These are phyloP conservation scores for Sardina pilchardus DNA, from an alignment of 2,113 vertebrate genomes.

Conservation along the genomic window DNA sequence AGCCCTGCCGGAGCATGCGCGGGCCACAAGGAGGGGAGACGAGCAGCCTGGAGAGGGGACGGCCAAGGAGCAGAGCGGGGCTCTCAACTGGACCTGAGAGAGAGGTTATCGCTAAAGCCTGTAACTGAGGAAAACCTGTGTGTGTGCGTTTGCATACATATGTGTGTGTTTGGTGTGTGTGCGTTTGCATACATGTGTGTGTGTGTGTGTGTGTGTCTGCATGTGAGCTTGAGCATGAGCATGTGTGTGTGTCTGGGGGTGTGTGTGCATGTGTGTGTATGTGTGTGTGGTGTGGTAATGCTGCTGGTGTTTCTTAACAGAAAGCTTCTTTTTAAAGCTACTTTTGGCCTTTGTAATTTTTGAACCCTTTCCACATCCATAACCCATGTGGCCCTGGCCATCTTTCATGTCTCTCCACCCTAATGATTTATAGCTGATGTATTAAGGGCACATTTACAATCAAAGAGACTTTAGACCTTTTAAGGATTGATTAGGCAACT, in stretches of 20 bases:
- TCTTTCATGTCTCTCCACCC: background rate
- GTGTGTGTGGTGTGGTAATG: background rate
- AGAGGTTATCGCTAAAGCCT: background rate
- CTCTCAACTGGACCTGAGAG: background rate
- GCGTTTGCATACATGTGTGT: too few relatives aligned
- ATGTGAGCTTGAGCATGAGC: too few relatives aligned
- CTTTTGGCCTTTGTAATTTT: background rate
- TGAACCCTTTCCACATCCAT: background rate
- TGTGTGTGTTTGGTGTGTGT: background rate
- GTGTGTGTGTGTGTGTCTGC: too few relatives aligned
- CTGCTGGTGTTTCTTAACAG: background rate
- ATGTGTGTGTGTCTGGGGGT: background rate
- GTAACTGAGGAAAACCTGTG: background rate
- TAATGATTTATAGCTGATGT: background rate
- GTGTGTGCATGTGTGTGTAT: background rate
- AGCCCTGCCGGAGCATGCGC: background rate
- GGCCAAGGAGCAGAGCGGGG: background rate
- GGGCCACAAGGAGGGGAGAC: background rate
- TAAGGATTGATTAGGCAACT: background rate
- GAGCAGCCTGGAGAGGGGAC: background rate
- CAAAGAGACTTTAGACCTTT: slow-evolving; percentile 13
- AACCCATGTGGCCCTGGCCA: background rate
- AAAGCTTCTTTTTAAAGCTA: background rate
- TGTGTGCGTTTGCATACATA: too few relatives aligned
- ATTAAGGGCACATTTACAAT: background rate